Conservation (phyloP, 1,140 invertebrate genomes). For the Cotesia chilonis region DNA sequence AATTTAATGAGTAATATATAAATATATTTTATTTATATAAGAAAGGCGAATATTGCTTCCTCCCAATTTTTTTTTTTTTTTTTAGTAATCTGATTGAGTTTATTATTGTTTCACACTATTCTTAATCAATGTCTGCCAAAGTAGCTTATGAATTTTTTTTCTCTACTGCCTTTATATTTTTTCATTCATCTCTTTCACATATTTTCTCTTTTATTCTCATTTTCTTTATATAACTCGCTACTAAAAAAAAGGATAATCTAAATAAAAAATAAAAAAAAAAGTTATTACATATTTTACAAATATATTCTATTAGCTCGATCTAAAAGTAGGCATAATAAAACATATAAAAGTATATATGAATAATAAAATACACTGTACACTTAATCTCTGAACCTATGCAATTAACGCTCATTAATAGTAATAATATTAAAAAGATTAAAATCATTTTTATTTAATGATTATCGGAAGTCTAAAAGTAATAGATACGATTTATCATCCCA, state of each 20-base stretch:
- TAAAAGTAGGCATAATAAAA: constrained; percentile 49
- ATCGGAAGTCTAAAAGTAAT: constrained; percentile 7
- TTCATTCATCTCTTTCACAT: not conserved
- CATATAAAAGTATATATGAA: constrained; percentile 38
- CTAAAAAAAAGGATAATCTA: constrained; percentile 3
- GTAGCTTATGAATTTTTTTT: constrained; percentile 53
- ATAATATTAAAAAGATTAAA: not conserved
- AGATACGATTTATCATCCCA: constrained; percentile 20
- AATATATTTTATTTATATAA: constrained; percentile 30
- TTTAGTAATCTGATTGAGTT: not conserved
- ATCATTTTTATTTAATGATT: not conserved
- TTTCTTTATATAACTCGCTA: not conserved
- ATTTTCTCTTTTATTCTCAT: not conserved
- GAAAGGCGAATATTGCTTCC: constrained; percentile 39
- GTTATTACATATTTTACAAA: constrained; percentile 56
- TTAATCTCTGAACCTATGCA: constrained; percentile 44
- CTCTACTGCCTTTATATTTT: constrained; percentile 1
- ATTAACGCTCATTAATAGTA: constrained; percentile 1
- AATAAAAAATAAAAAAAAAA: constrained; percentile 19
- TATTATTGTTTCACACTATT: not conserved
- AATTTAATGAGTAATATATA: constrained; percentile 29
- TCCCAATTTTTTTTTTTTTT: constrained; percentile 6
- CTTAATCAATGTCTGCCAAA: constrained; percentile 61
- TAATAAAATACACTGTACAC: constrained; percentile 51
- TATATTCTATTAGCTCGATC: constrained; percentile 45